A percentile compares a stretch with the other conserved stretches of the same genome.
phyloP scores from a whole-genome alignment of 1,140 invertebrate species.

The Mactra quadrangularis region DNA sequence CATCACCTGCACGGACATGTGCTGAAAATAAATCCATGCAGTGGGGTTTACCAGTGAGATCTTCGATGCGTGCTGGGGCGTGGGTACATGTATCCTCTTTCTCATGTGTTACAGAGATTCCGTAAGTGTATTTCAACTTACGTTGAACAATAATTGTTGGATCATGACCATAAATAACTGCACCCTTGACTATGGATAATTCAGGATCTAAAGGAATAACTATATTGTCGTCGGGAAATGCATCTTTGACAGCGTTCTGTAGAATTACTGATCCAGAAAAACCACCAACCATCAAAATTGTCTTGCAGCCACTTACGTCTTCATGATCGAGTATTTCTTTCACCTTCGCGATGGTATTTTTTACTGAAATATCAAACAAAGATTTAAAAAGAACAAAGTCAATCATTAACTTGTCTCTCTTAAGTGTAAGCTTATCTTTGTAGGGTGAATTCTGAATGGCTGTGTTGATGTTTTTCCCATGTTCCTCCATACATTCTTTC shows the following conservation, averaged over 20 bases:
- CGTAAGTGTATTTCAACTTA: constrained; percentile 57
- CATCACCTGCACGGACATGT: background rate
- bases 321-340: background rate
- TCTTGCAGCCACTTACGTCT: background rate
- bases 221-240: constrained; percentile 21
- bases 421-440: background rate
- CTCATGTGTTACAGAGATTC: background rate
- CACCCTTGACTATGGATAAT: too few relatives aligned
- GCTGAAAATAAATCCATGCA: background rate
- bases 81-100: too few relatives aligned
- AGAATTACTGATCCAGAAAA: constrained; percentile 55
- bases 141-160: too few relatives aligned
- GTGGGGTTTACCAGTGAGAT: background rate
- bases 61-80: background rate
- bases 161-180: too few relatives aligned
- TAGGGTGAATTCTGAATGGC: background rate
- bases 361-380: constrained; percentile 31
- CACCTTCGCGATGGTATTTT: constrained; percentile 31
- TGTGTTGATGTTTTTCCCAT: background rate
- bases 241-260: constrained; percentile 14
- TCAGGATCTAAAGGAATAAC: constrained; percentile 37
- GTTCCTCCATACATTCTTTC: background rate
- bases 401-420: constrained; percentile 11
- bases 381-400: constrained; percentile 28
- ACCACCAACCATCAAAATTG: constrained; percentile 63